Base-by-base conservation (phyloP, 2,797 vertebrate species). In the Rhinogobio ventralis region DNA sequence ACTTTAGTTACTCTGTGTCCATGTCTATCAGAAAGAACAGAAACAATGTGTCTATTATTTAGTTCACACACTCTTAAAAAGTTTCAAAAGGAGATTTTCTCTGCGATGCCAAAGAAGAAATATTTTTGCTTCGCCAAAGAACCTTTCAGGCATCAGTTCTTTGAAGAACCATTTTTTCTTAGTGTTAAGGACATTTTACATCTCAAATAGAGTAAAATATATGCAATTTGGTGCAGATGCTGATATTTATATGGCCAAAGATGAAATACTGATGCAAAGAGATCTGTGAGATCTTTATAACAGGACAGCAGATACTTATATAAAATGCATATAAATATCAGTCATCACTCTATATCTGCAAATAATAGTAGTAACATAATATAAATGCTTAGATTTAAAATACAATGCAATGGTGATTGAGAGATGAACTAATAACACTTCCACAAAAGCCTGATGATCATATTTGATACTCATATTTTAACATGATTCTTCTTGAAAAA, bases 21-120 rank as follows among this genome's bases (percentile, higher is more conserved):
- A 25, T 60, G 74, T 78, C 28, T 71, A 66, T 23, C 62, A 78
- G 19, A 46, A 66, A 77, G 42, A 36, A 79, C 57, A 82, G 30
- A 84, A 73, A 68, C 23, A 82, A 25, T 60, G 14, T 0, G 66
- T 79, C 30, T 14, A 46, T 46, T 64, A 79, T 79, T 49, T 45
- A 49, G 57, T 19, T 33, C 15, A 66, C n/a, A 5, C 30, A 33
- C 30, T 19, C 17, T 33, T 4, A 36, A 46, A 72, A 46, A 17
- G 25, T 53, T 23, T 19, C 51, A 53, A 53, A 53, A 53, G 6
- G 7, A 7, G 60, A 62, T 15, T 62, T 62, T 62, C 13, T 28
- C 60, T 28, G 5, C 5, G 1, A 28, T 28, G 13, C 5, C n/a
- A 60, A 14, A 6, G 11, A 25, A 60, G 5, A 62, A 62, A 2